Evolutionary conservation across 2,888 invertebrate genomes (phyloP), one percentile per base, ranked within the genome.

Genomic region (Apocheima hispidaria): DNA sequence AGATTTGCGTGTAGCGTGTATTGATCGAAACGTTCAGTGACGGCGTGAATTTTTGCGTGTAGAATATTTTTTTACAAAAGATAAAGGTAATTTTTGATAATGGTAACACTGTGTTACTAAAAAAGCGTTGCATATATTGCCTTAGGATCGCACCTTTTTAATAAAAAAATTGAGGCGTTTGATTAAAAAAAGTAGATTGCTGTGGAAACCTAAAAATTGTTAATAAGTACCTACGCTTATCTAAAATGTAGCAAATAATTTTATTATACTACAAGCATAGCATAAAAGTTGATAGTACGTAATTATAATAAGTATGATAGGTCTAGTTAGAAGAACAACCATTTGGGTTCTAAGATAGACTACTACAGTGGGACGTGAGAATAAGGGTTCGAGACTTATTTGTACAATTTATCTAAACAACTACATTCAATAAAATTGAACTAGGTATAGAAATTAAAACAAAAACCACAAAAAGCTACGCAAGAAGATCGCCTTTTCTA

Each of bases 1-100:
- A 92, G 92, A 90, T 86, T 92, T 90, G 92, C 92, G 82, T 88
- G 86, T 89, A 86, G 91, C 90, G 91, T 90, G 86, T 83, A 71
- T 73, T 76, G 77, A 78, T 80, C 72, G 73, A 78, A 69, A 70
- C 64, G 65, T 73, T 70, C 72, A 75, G 79, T 78, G 80, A 78
- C 81, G 71, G 83, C 81, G 83, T 79, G 80, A 72, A 60, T 67
- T 26, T 26, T 58, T 50, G 63, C 61, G 65, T 61, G 63, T 58
- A 36, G 26, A 46, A 44, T 56, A 59, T 23, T 26, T 18, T 21
- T 62, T 53, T 63, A 52, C 30, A 38, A 14, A 20, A n/a, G n/a
- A 5, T 18, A 2, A 10, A 36, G 51, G 20, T 46, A 52, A 12
- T 46, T 30, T 41, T 57, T 40, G 10, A 33, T 51, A 36, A 64